phyloP scores from a whole-genome alignment of 2,797 vertebrate genomes.

The Protosalanx chinensis region DNA sequence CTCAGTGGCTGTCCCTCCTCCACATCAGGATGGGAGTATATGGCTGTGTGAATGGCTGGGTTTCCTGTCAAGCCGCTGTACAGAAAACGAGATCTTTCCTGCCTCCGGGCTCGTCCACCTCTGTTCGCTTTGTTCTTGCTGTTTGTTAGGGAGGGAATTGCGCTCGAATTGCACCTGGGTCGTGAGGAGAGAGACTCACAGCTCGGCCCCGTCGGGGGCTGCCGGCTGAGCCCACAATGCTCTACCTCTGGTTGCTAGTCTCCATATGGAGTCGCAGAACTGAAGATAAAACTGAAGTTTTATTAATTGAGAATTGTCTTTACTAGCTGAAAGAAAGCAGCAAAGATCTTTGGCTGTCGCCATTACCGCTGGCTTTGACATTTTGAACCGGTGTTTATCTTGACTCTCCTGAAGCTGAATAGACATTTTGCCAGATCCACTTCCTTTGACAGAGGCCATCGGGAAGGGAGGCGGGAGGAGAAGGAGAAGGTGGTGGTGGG shows the following conservation, averaged over 20 bases:
- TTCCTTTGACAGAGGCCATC: conserved; percentile 63
- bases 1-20: conserved; percentile 64
- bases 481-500: conserved; percentile 30
- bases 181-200: too few species aligned
- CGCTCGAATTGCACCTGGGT: conserved; percentile 52
- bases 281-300: not conserved
- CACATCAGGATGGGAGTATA: conserved; percentile 83
- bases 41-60: conserved; percentile 70
- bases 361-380: conserved; percentile 40
- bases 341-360: not conserved
- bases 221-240: too few species aligned
- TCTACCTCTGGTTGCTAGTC: too few species aligned
- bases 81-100: conserved; percentile 76
- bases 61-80: conserved; percentile 73
- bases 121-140: conserved; percentile 46
- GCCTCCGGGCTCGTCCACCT: conserved; percentile 51
- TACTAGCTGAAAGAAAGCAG: not conserved
- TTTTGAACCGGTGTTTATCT: conserved; percentile 54
- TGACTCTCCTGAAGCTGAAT: conserved; percentile 62
- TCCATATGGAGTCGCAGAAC: too few species aligned
- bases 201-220: too few species aligned
- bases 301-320: not conserved
- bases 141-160: conserved; percentile 18
- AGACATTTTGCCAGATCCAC: conserved; percentile 61
- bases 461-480: conserved; percentile 38